Evolutionary conservation across 2,888 invertebrate species (phyloP).

Genomic region (Perithous albicinctus): DNA sequence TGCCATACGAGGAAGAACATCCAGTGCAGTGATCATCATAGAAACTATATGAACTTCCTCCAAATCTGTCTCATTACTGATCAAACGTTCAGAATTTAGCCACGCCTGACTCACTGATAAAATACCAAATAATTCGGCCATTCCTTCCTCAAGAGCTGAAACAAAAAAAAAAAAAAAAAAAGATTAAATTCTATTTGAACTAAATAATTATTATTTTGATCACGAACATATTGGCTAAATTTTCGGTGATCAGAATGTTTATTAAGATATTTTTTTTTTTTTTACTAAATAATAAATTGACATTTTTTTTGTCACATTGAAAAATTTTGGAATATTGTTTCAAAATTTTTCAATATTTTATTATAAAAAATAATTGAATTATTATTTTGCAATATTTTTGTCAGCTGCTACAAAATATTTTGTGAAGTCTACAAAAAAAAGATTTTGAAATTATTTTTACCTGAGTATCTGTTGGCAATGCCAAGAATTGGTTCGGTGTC

Average conservation of each 20-base stretch:
- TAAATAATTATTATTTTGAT: no score
- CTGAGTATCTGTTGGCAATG: constrained; percentile 79
- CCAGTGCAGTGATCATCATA: constrained; percentile 79
- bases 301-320: no score
- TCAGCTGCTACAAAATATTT: no score
- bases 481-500: constrained; percentile 76
- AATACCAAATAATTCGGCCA: constrained; percentile 79
- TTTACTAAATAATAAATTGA: no score
- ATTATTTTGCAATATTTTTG: no score
- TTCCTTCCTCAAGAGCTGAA: constrained; percentile 78
- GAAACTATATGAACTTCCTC: constrained; percentile 75
- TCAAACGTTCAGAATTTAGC: constrained; percentile 73
- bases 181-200: no score
- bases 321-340: no score
- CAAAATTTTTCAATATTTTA: not conserved
- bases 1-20: constrained; percentile 80
- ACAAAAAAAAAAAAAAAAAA: no score
- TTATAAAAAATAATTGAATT: no score
- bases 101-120: constrained; percentile 79
- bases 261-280: not conserved
- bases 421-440: no score
- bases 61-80: constrained; percentile 69
- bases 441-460: constrained; percentile 67
- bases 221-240: no score
- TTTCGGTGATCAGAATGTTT: no score